phyloP scores from a whole-genome alignment of 1,140 invertebrate species.

The Drosophila obscura region DNA sequence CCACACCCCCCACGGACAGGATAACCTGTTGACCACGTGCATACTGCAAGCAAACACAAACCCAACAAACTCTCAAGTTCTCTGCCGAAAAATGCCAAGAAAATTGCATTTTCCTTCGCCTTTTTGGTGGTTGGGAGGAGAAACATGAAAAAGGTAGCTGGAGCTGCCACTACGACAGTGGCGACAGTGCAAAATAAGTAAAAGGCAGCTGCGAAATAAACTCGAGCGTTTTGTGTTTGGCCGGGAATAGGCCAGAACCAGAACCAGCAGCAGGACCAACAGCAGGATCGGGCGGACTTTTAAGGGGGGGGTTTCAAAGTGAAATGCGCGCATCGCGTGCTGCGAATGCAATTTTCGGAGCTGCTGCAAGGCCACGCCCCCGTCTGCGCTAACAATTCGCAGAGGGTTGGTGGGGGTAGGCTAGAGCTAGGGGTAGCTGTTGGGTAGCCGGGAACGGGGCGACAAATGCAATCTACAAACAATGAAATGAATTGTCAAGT shows the following conservation, averaged over 20 bases:
- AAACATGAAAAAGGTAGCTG: constrained; percentile 70
- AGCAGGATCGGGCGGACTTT: neutral
- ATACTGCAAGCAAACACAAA: constrained; percentile 67
- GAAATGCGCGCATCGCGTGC: constrained; percentile 81
- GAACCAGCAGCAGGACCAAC: neutral
- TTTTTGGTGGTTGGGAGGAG: neutral
- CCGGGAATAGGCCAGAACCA: constrained; percentile 31
- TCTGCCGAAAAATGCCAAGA: constrained; percentile 80
- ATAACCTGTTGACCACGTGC: constrained; percentile 81
- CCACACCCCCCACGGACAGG: constrained; percentile 47
- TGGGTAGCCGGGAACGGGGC: constrained; percentile 4
- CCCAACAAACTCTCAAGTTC: constrained; percentile 50
- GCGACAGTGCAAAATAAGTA: constrained; percentile 67
- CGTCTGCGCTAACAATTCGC: constrained; percentile 38
- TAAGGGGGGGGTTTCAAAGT: constrained; percentile 37
- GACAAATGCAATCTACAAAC: constrained; percentile 83
- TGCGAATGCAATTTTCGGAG: constrained; percentile 77
- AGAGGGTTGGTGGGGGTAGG: neutral
- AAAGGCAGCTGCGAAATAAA: constrained; percentile 76
- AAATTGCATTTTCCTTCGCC: constrained; percentile 72
- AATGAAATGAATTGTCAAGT: constrained; percentile 83
- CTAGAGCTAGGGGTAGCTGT: neutral
- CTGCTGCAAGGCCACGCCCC: constrained; percentile 37
- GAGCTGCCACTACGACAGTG: constrained; percentile 29
- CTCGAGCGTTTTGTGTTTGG: constrained; percentile 67